Percentiles rank a stretch among this genome's conserved stretches.
Evolutionary conservation across 1,140 invertebrate species (phyloP).

Genomic region (Calycopis cecrops): DNA sequence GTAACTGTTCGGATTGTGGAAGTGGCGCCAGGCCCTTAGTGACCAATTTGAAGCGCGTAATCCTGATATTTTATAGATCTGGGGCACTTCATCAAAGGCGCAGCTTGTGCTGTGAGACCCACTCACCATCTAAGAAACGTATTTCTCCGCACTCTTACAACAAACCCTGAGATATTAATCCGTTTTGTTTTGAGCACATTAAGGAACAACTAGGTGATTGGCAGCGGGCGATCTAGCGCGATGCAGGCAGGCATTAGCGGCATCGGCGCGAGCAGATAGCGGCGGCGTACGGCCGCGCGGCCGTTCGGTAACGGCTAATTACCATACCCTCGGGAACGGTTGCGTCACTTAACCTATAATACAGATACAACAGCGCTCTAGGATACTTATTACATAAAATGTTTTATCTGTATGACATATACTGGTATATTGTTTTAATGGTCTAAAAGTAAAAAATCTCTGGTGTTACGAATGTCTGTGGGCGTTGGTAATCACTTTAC

Average conservation of each 20-base stretch:
- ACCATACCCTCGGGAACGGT: slow-evolving; percentile 43
- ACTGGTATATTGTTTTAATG: neutral
- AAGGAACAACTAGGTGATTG: slow-evolving; percentile 32
- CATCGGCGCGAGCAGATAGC: slow-evolving; percentile 47
- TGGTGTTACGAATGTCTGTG: no score
- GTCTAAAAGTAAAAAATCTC: no score
- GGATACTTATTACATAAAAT: neutral
- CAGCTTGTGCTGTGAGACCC: no score
- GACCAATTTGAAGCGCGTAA: no score
- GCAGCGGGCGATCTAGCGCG: slow-evolving; percentile 33
- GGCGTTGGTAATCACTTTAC: no score
- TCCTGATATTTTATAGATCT: no score
- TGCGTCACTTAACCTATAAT: slow-evolving; percentile 36
- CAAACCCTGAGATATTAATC: no score
- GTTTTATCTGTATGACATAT: slow-evolving; percentile 1
- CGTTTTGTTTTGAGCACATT: slow-evolving; percentile 30
- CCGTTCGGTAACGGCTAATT: slow-evolving; percentile 44
- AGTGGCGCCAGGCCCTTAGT: no score
- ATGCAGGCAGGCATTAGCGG: slow-evolving; percentile 38
- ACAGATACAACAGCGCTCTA: slow-evolving; percentile 1
- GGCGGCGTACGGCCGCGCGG: slow-evolving; percentile 25
- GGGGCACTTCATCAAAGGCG: no score
- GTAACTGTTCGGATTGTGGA: neutral
- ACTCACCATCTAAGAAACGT: no score
- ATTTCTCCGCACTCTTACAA: no score